A percentile compares a stretch with the other conserved stretches of the same genome.
phyloP scores from a whole-genome alignment of 2,888 invertebrate species.

The Lasiommata megera region DNA sequence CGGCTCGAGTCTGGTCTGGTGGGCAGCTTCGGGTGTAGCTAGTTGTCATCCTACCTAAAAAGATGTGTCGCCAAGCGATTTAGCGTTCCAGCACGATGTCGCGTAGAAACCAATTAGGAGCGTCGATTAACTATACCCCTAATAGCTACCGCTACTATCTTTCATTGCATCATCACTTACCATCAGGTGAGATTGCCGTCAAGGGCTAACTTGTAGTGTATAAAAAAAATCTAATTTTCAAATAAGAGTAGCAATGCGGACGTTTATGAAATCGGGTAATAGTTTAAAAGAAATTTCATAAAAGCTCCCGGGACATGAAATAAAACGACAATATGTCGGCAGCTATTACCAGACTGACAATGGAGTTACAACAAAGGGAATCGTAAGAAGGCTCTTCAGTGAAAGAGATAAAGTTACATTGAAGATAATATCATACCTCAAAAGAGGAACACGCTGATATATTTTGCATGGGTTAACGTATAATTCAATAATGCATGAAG shows the following conservation, averaged over 20 bases:
- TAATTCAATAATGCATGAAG: constrained; percentile 30
- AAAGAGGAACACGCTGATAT: constrained; percentile 28
- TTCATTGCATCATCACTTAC: too few relatives aligned
- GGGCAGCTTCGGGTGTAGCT: too few relatives aligned
- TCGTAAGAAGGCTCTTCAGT: constrained; percentile 57
- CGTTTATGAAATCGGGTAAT: neutral
- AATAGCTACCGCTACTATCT: too few relatives aligned
- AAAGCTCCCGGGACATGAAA: constrained; percentile 61
- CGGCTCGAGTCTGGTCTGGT: too few relatives aligned
- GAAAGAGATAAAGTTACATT: constrained; percentile 63
- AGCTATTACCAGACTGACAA: constrained; percentile 63
- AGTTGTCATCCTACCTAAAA: too few relatives aligned
- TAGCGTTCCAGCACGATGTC: too few relatives aligned
- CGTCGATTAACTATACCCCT: too few relatives aligned
- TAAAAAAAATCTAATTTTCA: neutral
- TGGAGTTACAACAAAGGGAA: constrained; percentile 65
- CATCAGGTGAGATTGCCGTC: too few relatives aligned
- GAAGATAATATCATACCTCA: constrained; percentile 39
- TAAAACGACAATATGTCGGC: constrained; percentile 70
- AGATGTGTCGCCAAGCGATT: too few relatives aligned
- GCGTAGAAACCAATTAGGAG: too few relatives aligned
- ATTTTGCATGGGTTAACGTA: constrained; percentile 17
- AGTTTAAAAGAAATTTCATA: constrained; percentile 60
- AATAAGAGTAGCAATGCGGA: neutral
- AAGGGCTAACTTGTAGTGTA: neutral